Percentiles rank a stretch among this genome's conserved stretches.
phyloP scores from a whole-genome alignment of 2,888 invertebrate genomes.

The Cataglyphis cursor region DNA sequence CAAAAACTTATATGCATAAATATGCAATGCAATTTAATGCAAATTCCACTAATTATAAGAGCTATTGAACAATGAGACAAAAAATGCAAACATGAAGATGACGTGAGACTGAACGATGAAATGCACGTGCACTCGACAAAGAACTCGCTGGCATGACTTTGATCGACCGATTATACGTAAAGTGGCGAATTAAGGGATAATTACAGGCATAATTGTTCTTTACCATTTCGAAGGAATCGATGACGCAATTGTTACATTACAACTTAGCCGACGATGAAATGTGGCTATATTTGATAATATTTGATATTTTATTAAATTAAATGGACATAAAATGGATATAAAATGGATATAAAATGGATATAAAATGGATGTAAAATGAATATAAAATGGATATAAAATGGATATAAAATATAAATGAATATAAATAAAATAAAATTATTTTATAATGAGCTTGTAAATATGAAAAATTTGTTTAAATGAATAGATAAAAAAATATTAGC shows the following conservation, averaged over 20 bases:
- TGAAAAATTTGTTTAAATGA: not conserved
- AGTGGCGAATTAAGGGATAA: slow-evolving; percentile 49
- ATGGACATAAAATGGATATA: not conserved
- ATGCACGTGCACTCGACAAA: not conserved
- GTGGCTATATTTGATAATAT: not conserved
- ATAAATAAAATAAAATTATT: not conserved
- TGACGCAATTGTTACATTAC: slow-evolving; percentile 37
- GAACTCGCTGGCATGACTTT: slow-evolving; percentile 10
- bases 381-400: not conserved
- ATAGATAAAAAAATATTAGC: not conserved
- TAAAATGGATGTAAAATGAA: not conserved
- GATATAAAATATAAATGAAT: not conserved
- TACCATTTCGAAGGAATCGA: slow-evolving; percentile 41
- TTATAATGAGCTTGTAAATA: not conserved
- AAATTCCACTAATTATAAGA: not conserved
- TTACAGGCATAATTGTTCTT: slow-evolving; percentile 50
- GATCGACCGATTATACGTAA: slow-evolving; percentile 49
- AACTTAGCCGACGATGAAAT: not conserved
- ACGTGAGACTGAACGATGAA: not conserved
- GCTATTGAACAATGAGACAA: not conserved
- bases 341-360: not conserved
- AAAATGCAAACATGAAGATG: slow-evolving; percentile 17
- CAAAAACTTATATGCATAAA: not conserved
- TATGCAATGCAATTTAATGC: no score
- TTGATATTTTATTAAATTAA: slow-evolving; percentile 4